Base-by-base conservation (phyloP, 1,140 invertebrate species). In the Temnothorax longispinosus region DNA sequence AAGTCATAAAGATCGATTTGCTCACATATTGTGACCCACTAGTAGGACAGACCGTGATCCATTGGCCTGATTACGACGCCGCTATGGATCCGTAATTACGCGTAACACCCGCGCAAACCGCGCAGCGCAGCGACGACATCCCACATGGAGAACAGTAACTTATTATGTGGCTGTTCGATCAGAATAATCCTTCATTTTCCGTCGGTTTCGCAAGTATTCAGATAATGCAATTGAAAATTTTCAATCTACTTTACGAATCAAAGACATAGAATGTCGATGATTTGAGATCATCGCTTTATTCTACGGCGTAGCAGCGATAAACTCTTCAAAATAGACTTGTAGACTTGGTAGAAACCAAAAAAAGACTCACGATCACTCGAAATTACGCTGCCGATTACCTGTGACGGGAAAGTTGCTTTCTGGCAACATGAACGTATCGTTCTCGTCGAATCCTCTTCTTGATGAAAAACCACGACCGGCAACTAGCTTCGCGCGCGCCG, bases 321-420 rank as follows among this genome's bases (percentile, higher is more conserved):
- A 38, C 7, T 35, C 18, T 65, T 65, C 15, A 38, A 32, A 64
- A 21, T 35, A 11, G 10, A 58, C 13, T 38, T 18, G 32, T 32
- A 38, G 15, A 64, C 8, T 18, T 38, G 58, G 0, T 18, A 11
- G 6, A 11, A 2, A 5, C 38, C 8, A 44, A 47, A 15, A 27
- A n/a, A n/a, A 62, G 0, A 77, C n/a, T 2, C 15, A 32, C 15
- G 10, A 15, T 60, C 2, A 7, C 7, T 6, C 1, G 13, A 38
- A 75, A 7, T 35, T 13, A 56, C n/a, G 6, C 0, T 27, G 21
- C 44, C 41, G 13, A 78, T 92, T 94, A 95, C 95, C 95, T 95
- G 95, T 95, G 74, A 95, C 92, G 94, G 95, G 94, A 95, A 95
- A 95, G 74, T 93, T 93, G 92, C 94, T 95, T 94, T 95, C 94